Evolutionary conservation across 2,113 vertebrate species (phyloP).

Genomic region (Grantiella picta): DNA sequence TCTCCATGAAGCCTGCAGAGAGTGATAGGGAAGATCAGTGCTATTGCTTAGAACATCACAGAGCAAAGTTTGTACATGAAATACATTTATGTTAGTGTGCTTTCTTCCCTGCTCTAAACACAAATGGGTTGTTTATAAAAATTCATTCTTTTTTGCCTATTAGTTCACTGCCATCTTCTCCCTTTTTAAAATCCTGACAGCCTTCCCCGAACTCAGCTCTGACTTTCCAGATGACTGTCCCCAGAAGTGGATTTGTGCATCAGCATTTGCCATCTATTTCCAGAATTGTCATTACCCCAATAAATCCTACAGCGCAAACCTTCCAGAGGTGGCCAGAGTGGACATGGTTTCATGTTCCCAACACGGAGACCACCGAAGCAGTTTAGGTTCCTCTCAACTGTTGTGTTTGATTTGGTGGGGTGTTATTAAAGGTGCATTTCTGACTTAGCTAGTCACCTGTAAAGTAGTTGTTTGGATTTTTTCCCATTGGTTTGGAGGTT

Average conservation of each 20-base stretch:
- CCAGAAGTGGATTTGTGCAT: background rate
- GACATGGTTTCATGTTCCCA: background rate
- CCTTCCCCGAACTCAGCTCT: background rate
- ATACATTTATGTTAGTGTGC: background rate
- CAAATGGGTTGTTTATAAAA: background rate
- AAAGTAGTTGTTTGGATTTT: background rate
- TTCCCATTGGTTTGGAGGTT: background rate
- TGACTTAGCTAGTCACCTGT: background rate
- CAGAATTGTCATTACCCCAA: background rate
- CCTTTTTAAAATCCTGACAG: background rate
- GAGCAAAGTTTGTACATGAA: background rate
- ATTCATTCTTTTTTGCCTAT: background rate
- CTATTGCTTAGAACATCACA: background rate
- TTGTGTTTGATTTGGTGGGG: background rate
- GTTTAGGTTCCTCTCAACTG: background rate
- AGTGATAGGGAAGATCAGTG: background rate
- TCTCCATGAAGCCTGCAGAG: background rate
- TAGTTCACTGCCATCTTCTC: background rate
- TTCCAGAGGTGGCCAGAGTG: background rate
- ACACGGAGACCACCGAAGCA: background rate
- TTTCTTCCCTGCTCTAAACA: background rate
- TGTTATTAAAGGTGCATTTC: background rate
- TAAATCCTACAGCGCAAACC: background rate
- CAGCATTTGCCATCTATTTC: background rate
- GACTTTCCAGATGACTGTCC: background rate